Conservation (phyloP, 1,140 invertebrate species). For the Agrilus planipennis region DNA sequence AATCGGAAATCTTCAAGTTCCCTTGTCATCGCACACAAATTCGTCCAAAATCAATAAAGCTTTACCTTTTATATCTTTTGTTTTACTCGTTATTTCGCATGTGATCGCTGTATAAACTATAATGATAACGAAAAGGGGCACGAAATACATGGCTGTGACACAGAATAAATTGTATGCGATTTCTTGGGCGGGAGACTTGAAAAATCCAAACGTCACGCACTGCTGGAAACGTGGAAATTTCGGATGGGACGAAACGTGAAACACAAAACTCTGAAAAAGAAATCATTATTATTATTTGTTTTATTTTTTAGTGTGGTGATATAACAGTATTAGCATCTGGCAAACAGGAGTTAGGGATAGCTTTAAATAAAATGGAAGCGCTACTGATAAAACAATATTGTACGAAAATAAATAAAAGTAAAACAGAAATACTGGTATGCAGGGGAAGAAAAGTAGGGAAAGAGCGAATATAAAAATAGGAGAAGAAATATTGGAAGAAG, state of each 20-base stretch:
- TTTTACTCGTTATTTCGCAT: conserved; percentile 57
- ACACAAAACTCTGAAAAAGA: conserved; percentile 63
- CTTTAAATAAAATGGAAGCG: no score
- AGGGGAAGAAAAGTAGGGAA: no score
- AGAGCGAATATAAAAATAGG: no score
- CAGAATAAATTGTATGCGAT: conserved; percentile 65
- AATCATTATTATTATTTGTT: no score
- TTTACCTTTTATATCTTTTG: conserved; percentile 36
- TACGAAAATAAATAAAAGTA: no score
- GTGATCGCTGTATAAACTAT: conserved; percentile 63
- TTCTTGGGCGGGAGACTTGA: conserved; percentile 47
- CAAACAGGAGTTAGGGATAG: not conserved
- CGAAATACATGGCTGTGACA: conserved; percentile 61
- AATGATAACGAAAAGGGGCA: conserved; percentile 61
- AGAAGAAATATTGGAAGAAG: no score
- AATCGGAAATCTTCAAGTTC: no score
- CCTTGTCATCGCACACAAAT: no score
- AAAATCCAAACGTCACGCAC: conserved; percentile 68
- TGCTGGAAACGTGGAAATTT: conserved; percentile 53
- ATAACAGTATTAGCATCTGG: not conserved
- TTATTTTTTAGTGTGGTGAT: no score
- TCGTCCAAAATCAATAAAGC: no score
- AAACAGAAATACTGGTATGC: no score
- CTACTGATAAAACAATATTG: no score
- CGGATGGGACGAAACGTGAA: conserved; percentile 57